Conservation (phyloP, 2,888 invertebrate species). For the Lamellibrachia columna region DNA sequence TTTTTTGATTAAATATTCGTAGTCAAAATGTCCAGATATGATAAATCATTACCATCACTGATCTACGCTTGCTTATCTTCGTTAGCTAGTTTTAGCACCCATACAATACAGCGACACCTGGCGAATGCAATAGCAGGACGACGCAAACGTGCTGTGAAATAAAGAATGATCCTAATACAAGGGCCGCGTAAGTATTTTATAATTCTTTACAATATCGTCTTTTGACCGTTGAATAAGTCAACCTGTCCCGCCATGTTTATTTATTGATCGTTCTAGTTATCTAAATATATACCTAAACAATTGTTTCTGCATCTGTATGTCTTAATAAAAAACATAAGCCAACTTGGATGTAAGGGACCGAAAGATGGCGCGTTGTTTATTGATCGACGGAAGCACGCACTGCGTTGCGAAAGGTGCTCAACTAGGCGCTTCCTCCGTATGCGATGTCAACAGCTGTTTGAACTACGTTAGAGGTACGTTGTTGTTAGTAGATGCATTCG, state of each 20-base stretch:
- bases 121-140: not conserved
- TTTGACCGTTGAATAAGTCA: not conserved
- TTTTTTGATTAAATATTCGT: too few relatives aligned
- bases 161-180: not conserved
- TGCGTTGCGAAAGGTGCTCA: not conserved
- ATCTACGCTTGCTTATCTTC: too few relatives aligned
- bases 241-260: not conserved
- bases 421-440: too few relatives aligned
- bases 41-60: too few relatives aligned
- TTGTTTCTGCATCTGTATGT: not conserved
- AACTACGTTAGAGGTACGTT: not conserved
- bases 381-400: conserved; percentile 1
- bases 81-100: not conserved
- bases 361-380: conserved; percentile 7
- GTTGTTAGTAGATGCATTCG: not conserved
- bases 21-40: too few relatives aligned
- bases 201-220: not conserved
- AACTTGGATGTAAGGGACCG: not conserved
- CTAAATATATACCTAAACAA: not conserved
- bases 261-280: not conserved
- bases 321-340: not conserved
- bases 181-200: not conserved
- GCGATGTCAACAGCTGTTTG: too few relatives aligned
- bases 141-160: not conserved
- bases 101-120: not conserved